These are phyloP conservation scores for Pteromalus puparum DNA, from an alignment of 1,140 invertebrate species.

Conservation along the genomic window DNA sequence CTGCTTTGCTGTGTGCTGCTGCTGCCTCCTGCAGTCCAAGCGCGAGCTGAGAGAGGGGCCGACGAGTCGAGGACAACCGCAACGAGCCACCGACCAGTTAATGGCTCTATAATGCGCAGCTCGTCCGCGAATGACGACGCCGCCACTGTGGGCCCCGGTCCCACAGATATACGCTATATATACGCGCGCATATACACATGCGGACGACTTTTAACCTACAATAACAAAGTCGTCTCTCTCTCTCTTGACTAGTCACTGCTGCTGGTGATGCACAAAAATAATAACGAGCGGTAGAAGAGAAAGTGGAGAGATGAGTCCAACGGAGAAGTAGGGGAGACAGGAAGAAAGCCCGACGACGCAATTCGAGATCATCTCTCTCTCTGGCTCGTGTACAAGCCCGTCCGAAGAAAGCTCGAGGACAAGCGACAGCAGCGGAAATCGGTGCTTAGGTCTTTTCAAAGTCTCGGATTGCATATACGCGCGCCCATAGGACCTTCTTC, in stretches of 20 bases:
- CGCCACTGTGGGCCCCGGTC: constrained; percentile 1
- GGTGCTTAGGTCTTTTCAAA: constrained; percentile 40
- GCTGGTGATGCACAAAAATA: not conserved
- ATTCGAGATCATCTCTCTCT: constrained; percentile 34
- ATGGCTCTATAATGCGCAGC: constrained; percentile 67
- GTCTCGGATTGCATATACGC: constrained; percentile 33
- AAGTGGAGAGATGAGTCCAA: not conserved
- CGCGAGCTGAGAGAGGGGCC: not conserved
- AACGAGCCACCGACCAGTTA: constrained; percentile 67
- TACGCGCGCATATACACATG: not conserved
- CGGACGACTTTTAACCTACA: not conserved
- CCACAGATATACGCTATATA: no score
- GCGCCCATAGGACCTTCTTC: constrained; percentile 1
- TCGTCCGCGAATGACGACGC: constrained; percentile 46
- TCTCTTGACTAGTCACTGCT: no score
- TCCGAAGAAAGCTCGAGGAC: constrained; percentile 53
- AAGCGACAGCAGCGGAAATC: constrained; percentile 41
- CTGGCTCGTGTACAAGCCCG: not conserved
- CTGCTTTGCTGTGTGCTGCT: no score
- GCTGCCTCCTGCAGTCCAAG: no score
- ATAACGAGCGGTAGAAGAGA: not conserved
- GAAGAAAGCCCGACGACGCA: constrained; percentile 9
- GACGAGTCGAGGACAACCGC: constrained; percentile 60
- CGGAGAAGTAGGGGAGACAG: not conserved
- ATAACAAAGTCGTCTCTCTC: constrained; percentile 4